Conservation (phyloP, 2,888 invertebrate genomes). For the Lypha dubia region DNA sequence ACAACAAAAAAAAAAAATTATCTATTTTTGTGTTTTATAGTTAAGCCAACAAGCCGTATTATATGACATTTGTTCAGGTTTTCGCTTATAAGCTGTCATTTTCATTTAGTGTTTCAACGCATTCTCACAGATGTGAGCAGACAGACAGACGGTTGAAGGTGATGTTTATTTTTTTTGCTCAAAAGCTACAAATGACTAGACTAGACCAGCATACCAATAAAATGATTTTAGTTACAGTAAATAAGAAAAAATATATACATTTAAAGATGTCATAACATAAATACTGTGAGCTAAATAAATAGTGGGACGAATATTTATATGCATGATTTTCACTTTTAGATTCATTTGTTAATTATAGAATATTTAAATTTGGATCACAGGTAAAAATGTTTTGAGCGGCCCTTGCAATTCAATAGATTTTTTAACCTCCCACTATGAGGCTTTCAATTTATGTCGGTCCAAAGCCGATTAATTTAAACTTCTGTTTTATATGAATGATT, state of each 20-base stretch:
- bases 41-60: constrained; percentile 36
- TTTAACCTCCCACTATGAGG: too few relatives aligned
- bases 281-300: not conserved
- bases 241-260: not conserved
- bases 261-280: not conserved
- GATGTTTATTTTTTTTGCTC: constrained; percentile 14
- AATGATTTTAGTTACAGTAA: constrained; percentile 20
- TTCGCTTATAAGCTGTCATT: constrained; percentile 32
- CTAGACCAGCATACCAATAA: constrained; percentile 16
- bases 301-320: not conserved
- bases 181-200: not conserved
- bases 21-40: constrained; percentile 16
- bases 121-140: constrained; percentile 33
- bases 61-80: constrained; percentile 52
- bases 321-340: too few relatives aligned
- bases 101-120: constrained; percentile 5
- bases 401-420: too few relatives aligned
- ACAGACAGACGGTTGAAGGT: constrained; percentile 33
- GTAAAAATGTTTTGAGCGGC: too few relatives aligned
- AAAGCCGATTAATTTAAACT: too few relatives aligned
- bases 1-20: too few relatives aligned
- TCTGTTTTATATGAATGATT: too few relatives aligned
- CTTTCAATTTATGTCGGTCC: too few relatives aligned
- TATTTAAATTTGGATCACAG: too few relatives aligned
- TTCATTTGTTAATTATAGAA: too few relatives aligned